Base-by-base conservation (phyloP, 2,797 vertebrate genomes). In the Sebastes elongatus region DNA sequence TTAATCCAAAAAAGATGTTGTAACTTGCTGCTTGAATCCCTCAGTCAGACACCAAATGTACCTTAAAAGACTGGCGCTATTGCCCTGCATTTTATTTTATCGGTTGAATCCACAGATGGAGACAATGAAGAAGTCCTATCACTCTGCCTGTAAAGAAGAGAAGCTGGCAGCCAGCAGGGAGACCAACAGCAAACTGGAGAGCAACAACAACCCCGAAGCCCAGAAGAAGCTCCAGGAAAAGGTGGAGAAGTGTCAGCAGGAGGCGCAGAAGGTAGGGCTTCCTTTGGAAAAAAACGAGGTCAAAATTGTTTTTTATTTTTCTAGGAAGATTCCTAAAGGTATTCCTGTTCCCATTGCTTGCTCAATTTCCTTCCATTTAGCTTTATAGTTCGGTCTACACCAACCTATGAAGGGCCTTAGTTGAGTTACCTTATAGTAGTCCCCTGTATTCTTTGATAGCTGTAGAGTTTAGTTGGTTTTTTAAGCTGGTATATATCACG, bases 171-270 rank as follows among this genome's bases (percentile, higher is more conserved):
- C 96, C 74, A 99, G 97, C 67, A 94, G 99, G 68, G 99, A 99
- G 90, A 96, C 87, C 64, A 98, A 96, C 80, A 97, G 98, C 94
- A 99, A 97, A 86, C 95, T 97, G 22, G 99, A 99, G 72, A 98
- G 96, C 53, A 97, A 96, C 56, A 95, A 97, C 83, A 99, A 98
- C 89, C 96, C 98, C 0, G 99, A 99, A 1, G 96, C 96, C 22
- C 97, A 97, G 65, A 99, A 98, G 95, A 99, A 99, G 87, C 93
- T 99, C 16, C 98, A 99, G 87, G 99, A 99, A 92, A 99, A 99
- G 94, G 95, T 99, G 90, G 98, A 99, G 87, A 99, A 97, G 78
- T 97, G 97, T 94, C 99, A 99, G 78, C 98, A 99, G 93, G 99
- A 99, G 56, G 93, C 96, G 10, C 96, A 98, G 67, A 99, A 98